These are phyloP conservation scores for Cepaea hortensis DNA, from an alignment of 2,888 invertebrate genomes.

Conservation along the genomic window DNA sequence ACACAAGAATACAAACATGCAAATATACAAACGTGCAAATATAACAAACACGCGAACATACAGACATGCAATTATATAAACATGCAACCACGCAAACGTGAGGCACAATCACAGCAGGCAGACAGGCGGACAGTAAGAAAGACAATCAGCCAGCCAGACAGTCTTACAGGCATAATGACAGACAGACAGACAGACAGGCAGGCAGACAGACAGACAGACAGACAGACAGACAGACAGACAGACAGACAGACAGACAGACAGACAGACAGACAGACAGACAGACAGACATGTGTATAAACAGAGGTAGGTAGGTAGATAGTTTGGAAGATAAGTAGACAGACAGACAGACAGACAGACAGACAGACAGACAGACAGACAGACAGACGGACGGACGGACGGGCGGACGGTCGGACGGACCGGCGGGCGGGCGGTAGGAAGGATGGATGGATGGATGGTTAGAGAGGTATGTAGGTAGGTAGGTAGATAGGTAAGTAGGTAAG, in stretches of 20 bases:
- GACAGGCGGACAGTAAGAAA: not conserved
- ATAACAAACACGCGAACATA: too few relatives aligned
- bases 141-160: not conserved
- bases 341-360: not conserved
- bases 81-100: not conserved
- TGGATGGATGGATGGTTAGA: not conserved
- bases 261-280: slow-evolving; percentile 25
- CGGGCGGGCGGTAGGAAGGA: not conserved
- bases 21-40: not conserved
- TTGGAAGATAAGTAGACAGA: too few relatives aligned
- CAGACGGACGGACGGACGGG: not conserved
- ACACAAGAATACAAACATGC: slow-evolving; percentile 10
- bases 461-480: too few relatives aligned
- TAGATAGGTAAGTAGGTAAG: too few relatives aligned
- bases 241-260: not conserved
- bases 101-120: not conserved
- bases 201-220: not conserved
- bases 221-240: not conserved
- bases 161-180: not conserved
- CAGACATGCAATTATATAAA: not conserved
- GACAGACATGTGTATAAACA: not conserved
- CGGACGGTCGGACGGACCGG: not conserved
- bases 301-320: too few relatives aligned
- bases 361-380: slow-evolving; percentile 7
- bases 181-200: not conserved